Percentiles rank a stretch among this genome's conserved stretches.
These are phyloP conservation scores for Capitulum mitella DNA, from an alignment of 2,888 invertebrate species.

Conservation along the genomic window DNA sequence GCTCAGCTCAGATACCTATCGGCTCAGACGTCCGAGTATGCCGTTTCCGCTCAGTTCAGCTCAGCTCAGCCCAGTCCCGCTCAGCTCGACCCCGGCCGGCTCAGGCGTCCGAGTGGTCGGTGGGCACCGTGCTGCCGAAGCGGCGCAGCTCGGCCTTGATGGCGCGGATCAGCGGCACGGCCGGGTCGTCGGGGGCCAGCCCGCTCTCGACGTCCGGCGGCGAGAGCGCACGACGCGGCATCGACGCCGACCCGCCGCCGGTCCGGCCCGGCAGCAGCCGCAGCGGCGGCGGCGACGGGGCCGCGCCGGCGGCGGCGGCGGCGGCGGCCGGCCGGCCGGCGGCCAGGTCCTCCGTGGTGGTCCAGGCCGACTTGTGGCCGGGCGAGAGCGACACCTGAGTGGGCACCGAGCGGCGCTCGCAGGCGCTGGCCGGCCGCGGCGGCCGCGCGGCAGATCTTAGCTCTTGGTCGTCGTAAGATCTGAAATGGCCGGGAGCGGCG, in stretches of 20 bases:
- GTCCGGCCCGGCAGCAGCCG: conserved; percentile 27
- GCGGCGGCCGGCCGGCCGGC: conserved; percentile 24
- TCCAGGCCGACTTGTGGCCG: background rate
- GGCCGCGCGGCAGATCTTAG: background rate
- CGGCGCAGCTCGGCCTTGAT: conserved; percentile 62
- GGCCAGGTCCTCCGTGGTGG: conserved; percentile 22
- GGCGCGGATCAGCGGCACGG: conserved; percentile 72
- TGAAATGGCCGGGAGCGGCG: background rate
- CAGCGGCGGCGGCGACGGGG: conserved; percentile 33
- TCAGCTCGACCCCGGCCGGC: background rate
- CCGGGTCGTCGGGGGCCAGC: conserved; percentile 57
- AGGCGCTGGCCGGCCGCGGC: background rate
- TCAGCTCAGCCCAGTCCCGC: too few relatives aligned
- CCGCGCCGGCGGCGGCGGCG: conserved; percentile 31
- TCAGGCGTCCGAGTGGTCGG: conserved; percentile 5
- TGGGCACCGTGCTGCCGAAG: conserved; percentile 23
- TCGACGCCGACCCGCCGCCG: background rate
- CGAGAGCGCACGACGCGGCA: background rate
- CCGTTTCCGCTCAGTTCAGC: too few relatives aligned
- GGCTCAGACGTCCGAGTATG: too few relatives aligned
- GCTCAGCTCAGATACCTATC: too few relatives aligned
- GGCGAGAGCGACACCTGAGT: background rate
- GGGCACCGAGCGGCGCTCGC: conserved; percentile 14
- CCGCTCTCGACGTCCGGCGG: conserved; percentile 34
- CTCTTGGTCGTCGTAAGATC: conserved; percentile 29